phyloP scores from a whole-genome alignment of 2,888 invertebrate species.

The Chouioia cunea region DNA sequence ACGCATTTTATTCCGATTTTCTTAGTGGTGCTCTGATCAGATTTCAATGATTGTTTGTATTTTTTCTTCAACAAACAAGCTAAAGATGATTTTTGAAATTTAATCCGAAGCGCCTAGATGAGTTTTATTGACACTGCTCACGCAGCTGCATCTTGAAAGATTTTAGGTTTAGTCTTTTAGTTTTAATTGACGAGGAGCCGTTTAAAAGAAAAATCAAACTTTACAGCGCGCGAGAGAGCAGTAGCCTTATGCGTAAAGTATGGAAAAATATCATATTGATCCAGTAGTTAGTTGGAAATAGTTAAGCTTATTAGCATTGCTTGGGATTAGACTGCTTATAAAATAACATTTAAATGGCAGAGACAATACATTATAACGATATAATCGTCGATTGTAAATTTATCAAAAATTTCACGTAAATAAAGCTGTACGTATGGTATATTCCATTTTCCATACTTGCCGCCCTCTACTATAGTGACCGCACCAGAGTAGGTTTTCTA shows the following conservation, averaged over 20 bases:
- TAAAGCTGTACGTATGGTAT: too few species aligned
- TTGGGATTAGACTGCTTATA: too few species aligned
- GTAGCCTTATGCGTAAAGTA: conserved; percentile 24
- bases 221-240: conserved; percentile 9
- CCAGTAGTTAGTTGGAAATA: too few species aligned
- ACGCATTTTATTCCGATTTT: conserved; percentile 43
- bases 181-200: conserved; percentile 39
- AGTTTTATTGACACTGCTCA: conserved; percentile 50
- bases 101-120: conserved; percentile 32
- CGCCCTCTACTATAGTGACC: background rate
- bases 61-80: background rate
- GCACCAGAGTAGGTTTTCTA: conserved; percentile 23
- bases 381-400: too few species aligned
- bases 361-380: too few species aligned
- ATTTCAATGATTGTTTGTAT: background rate
- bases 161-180: conserved; percentile 54
- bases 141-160: conserved; percentile 55
- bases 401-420: too few species aligned
- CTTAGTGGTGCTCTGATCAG: conserved; percentile 37
- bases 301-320: too few species aligned
- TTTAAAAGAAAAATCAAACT: conserved; percentile 16
- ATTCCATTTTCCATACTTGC: conserved; percentile 23
- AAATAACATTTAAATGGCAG: too few species aligned
- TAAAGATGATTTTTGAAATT: background rate
- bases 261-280: conserved; percentile 10